Evolutionary conservation across 2,797 vertebrate species (phyloP).

Genomic region (Micrastur ruficollis): DNA sequence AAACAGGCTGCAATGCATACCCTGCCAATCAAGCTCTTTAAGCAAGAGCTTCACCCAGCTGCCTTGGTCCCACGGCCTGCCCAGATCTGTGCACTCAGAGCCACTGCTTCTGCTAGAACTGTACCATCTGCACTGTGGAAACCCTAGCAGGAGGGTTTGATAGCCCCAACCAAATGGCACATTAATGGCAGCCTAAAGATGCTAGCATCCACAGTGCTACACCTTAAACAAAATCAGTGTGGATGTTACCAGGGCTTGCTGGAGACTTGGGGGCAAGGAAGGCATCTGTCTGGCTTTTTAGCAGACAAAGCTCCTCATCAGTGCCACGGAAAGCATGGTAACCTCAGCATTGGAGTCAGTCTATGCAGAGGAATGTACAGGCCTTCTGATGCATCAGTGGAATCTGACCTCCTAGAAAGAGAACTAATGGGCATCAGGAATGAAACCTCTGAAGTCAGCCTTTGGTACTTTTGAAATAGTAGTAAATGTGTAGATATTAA

Average conservation of each 20-base stretch:
- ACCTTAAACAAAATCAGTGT: neutral
- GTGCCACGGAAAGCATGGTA: neutral
- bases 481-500: neutral
- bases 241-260: neutral
- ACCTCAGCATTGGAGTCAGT: neutral
- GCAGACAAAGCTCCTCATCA: neutral
- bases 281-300: neutral
- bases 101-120: neutral
- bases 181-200: neutral
- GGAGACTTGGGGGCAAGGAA: neutral
- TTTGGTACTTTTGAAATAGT: neutral
- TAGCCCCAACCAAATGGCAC: neutral
- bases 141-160: neutral
- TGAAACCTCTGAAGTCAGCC: neutral
- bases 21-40: neutral
- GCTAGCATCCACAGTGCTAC: neutral
- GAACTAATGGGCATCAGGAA: neutral
- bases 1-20: neutral
- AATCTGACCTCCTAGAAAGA: neutral
- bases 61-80: neutral
- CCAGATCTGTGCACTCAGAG: neutral
- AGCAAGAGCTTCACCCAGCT: neutral
- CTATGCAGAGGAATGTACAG: neutral
- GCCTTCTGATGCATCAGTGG: neutral
- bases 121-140: neutral